Evolutionary conservation across 2,797 vertebrate genomes (phyloP).

Genomic region (Picus viridis): DNA sequence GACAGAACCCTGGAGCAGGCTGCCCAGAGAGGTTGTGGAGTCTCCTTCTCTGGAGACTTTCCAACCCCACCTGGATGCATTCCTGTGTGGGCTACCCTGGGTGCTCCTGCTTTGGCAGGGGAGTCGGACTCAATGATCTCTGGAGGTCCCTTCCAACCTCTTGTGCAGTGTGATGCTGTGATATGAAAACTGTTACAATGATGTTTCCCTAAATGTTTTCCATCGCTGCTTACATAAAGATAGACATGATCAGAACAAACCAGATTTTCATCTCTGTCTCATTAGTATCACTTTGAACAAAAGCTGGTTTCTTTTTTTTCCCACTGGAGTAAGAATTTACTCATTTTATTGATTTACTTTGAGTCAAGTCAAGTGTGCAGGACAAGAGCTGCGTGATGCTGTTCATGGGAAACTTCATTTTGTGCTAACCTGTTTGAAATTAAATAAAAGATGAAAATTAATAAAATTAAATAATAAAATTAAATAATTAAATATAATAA

Average conservation of each 20-base stretch:
- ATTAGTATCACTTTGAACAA: background rate
- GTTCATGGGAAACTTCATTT: background rate
- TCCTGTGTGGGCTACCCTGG: too few species aligned
- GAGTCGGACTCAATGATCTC: too few species aligned
- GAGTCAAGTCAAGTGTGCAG: background rate
- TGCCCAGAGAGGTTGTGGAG: too few species aligned
- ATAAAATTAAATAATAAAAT: too few species aligned
- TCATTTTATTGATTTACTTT: background rate
- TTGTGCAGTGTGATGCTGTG: too few species aligned
- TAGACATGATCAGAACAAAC: background rate
- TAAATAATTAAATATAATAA: too few species aligned
- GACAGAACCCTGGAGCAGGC: too few species aligned
- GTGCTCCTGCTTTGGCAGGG: too few species aligned
- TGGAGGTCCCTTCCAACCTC: too few species aligned
- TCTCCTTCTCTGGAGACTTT: too few species aligned
- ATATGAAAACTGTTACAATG: background rate
- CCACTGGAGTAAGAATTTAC: background rate
- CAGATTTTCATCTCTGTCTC: background rate
- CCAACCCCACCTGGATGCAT: too few species aligned
- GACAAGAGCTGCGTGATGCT: background rate
- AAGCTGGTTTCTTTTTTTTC: background rate
- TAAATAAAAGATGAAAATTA: too few species aligned
- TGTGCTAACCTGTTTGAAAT: background rate
- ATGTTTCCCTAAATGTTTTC: background rate
- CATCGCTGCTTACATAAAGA: background rate